Evolutionary conservation across 2,888 invertebrate genomes (phyloP).

Genomic region (Papilio gigon): DNA sequence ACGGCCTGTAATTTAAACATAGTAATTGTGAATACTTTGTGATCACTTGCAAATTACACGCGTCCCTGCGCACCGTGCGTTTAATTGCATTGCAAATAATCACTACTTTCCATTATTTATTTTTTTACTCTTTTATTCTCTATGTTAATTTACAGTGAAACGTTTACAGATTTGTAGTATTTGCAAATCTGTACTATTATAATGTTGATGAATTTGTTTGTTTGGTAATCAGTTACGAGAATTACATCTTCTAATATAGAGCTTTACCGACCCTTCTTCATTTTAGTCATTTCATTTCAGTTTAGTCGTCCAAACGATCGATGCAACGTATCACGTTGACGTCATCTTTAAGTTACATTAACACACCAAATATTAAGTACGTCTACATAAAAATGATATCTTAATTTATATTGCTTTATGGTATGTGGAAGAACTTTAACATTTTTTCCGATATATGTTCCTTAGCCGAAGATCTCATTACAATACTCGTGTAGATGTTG

Average conservation of each 20-base stretch:
- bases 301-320: background rate
- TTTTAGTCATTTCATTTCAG: slow-evolving; percentile 4
- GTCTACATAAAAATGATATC: slow-evolving; percentile 49
- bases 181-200: no score
- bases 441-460: slow-evolving; percentile 27
- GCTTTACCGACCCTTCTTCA: background rate
- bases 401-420: slow-evolving; percentile 68
- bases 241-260: background rate
- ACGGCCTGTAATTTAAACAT: slow-evolving; percentile 41
- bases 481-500: slow-evolving; percentile 57
- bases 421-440: slow-evolving; percentile 57
- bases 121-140: background rate
- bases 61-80: slow-evolving; percentile 26
- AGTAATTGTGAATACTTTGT: slow-evolving; percentile 38
- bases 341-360: background rate
- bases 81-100: slow-evolving; percentile 36
- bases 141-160: slow-evolving; percentile 4
- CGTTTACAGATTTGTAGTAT: background rate
- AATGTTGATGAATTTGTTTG: no score
- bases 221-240: background rate
- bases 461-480: background rate
- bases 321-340: background rate
- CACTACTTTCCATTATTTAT: slow-evolving; percentile 9
- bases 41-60: slow-evolving; percentile 42
- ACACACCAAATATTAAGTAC: slow-evolving; percentile 34